phyloP scores from a whole-genome alignment of 1,140 invertebrate species.

The Heliconius melpomene region DNA sequence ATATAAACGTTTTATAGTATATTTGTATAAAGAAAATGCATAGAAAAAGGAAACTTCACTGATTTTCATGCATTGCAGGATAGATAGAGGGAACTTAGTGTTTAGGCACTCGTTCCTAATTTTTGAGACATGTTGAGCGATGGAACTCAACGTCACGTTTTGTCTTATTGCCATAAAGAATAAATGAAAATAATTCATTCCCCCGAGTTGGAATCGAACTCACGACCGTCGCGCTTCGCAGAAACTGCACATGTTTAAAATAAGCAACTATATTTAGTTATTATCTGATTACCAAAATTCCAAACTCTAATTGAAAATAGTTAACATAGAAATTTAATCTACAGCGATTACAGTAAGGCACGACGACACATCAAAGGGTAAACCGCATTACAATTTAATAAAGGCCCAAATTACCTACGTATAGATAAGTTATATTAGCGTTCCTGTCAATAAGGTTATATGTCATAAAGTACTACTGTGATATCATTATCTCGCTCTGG shows the following conservation, averaged over 20 bases:
- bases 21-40: neutral
- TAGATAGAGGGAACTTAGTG: neutral
- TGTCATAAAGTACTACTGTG: neutral
- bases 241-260: no score
- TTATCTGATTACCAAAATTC: conserved; percentile 2
- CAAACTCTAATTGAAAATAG: conserved; percentile 20
- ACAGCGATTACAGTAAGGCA: conserved; percentile 7
- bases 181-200: neutral
- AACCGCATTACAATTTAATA: conserved; percentile 18
- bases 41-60: no score
- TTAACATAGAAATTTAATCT: conserved; percentile 25
- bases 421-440: neutral
- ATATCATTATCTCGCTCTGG: no score
- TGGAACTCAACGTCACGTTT: neutral
- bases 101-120: neutral
- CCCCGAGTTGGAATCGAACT: neutral
- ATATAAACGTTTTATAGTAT: conserved; percentile 4
- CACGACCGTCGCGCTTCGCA: neutral
- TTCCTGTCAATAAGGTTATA: neutral
- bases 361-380: conserved; percentile 14
- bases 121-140: neutral
- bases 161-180: neutral
- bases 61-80: neutral
- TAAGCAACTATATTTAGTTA: neutral
- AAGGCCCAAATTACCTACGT: conserved; percentile 8